phyloP scores from a whole-genome alignment of 2,113 vertebrate genomes.

The Rhinogobius similis region DNA sequence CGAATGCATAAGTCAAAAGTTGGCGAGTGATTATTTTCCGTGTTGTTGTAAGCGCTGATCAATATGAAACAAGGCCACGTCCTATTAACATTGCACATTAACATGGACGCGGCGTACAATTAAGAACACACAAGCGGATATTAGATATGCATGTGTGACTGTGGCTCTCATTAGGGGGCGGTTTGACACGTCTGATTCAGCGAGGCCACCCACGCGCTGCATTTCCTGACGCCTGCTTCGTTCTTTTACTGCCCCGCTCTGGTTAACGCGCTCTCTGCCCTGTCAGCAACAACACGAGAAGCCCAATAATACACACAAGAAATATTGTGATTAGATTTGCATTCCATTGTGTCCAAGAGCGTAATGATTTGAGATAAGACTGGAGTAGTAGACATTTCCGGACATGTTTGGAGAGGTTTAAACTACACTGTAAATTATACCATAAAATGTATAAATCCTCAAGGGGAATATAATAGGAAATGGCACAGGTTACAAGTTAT shows the following conservation, averaged over 20 bases:
- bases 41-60: constrained; percentile 48
- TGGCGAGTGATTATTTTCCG: constrained; percentile 18
- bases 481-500: too few relatives aligned
- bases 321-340: too few relatives aligned
- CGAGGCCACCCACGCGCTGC: constrained; percentile 20
- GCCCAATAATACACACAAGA: constrained; percentile 13
- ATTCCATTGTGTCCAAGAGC: background rate
- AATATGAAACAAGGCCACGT: constrained; percentile 34
- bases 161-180: constrained; percentile 31
- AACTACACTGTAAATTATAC: too few relatives aligned
- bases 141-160: constrained; percentile 9
- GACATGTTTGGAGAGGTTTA: too few relatives aligned
- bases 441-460: too few relatives aligned
- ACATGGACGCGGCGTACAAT: constrained; percentile 11
- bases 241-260: constrained; percentile 42
- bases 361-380: too few relatives aligned
- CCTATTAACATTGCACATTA: constrained; percentile 15
- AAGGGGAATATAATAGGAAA: too few relatives aligned
- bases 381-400: too few relatives aligned
- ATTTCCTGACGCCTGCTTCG: constrained; percentile 30
- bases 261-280: constrained; percentile 56
- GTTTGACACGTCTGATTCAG: constrained; percentile 47
- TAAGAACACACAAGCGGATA: background rate
- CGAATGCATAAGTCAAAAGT: constrained; percentile 26
- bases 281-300: constrained; percentile 56